A percentile compares a stretch with the other conserved stretches of the same genome.
Evolutionary conservation across 1,140 invertebrate genomes (phyloP).

Genomic region (Geopemphigus sp.): DNA sequence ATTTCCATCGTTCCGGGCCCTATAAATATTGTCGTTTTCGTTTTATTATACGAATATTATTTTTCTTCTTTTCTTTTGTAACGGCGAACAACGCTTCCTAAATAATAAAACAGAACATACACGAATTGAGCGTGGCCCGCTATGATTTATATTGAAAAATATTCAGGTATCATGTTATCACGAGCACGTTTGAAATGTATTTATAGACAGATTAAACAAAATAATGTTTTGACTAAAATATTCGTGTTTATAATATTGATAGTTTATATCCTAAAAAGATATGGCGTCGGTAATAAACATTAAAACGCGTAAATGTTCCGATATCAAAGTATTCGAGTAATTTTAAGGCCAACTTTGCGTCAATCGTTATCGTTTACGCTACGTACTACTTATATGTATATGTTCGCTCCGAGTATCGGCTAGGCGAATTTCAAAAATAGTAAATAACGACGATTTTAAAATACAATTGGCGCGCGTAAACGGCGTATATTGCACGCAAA

Average conservation of each 20-base stretch:
- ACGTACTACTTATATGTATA: too few species aligned
- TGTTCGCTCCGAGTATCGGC: too few species aligned
- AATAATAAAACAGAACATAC: conserved; percentile 3
- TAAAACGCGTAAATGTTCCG: background rate
- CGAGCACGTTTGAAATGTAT: conserved; percentile 1
- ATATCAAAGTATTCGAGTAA: conserved; percentile 5
- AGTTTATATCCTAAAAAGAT: background rate
- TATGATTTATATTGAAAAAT: conserved; percentile 25
- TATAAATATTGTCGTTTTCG: conserved; percentile 1
- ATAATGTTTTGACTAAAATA: conserved; percentile 1
- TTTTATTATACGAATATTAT: background rate
- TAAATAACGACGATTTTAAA: too few species aligned
- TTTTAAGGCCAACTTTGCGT: too few species aligned
- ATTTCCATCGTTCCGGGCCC: background rate
- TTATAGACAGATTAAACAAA: background rate
- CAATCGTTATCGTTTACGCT: too few species aligned
- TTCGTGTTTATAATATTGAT: conserved; percentile 14
- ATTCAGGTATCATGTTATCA: background rate
- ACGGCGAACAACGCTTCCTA: background rate
- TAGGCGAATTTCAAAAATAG: too few species aligned
- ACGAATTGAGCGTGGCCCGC: background rate
- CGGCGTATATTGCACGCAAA: too few species aligned
- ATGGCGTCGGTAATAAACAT: background rate
- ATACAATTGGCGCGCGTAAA: too few species aligned
- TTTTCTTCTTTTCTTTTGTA: background rate